Evolutionary conservation across 2,888 invertebrate species (phyloP).

Genomic region (Cerastis rubricosa): DNA sequence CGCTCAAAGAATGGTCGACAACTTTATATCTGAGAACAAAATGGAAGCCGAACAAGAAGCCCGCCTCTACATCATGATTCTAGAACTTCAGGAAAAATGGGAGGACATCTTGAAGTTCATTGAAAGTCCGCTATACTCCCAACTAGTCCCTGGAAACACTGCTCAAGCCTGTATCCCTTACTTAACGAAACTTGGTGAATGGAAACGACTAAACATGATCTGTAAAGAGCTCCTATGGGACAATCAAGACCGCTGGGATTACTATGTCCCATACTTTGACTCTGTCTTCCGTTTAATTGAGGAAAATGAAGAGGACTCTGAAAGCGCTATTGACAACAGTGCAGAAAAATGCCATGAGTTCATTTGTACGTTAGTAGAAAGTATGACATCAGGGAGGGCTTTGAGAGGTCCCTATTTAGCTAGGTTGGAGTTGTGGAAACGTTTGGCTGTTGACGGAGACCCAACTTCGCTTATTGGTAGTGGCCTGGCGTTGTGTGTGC

Average conservation of each 20-base stretch:
- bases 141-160: slow-evolving; percentile 92
- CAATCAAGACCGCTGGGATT: slow-evolving; percentile 94
- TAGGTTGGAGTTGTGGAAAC: slow-evolving; percentile 93
- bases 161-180: slow-evolving; percentile 94
- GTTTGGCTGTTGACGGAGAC: slow-evolving; percentile 90
- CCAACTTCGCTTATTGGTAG: slow-evolving; percentile 91
- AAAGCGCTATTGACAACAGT: slow-evolving; percentile 81
- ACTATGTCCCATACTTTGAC: slow-evolving; percentile 93
- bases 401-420: slow-evolving; percentile 96
- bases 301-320: slow-evolving; percentile 73
- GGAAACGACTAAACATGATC: slow-evolving; percentile 93
- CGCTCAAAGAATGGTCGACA: slow-evolving; percentile 98
- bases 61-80: slow-evolving; percentile 96
- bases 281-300: slow-evolving; percentile 92
- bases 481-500: slow-evolving; percentile 93
- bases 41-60: slow-evolving; percentile 98
- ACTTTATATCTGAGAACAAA: slow-evolving; percentile 96
- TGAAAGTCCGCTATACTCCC: slow-evolving; percentile 93
- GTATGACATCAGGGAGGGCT: slow-evolving; percentile 85
- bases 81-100: slow-evolving; percentile 94
- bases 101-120: slow-evolving; percentile 95
- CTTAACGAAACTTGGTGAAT: slow-evolving; percentile 93
- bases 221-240: slow-evolving; percentile 94
- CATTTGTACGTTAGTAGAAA: slow-evolving; percentile 88
- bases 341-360: slow-evolving; percentile 88